Conservation (phyloP, 1,140 invertebrate genomes). For the Neotoxoptera formosana region DNA sequence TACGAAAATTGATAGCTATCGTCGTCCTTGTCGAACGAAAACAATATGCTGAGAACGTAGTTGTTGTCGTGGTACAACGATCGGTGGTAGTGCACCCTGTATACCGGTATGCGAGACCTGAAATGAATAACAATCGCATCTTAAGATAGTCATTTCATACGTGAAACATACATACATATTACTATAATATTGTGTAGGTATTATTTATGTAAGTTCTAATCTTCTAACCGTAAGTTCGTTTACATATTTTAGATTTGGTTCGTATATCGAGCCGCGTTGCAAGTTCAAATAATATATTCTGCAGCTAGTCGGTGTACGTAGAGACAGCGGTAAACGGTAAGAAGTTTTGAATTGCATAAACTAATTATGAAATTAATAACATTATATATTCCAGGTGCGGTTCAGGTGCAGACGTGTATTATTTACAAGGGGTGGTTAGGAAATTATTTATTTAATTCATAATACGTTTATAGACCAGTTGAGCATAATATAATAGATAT, state of each 20-base stretch:
- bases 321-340: neutral
- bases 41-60: constrained; percentile 92
- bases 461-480: neutral
- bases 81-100: constrained; percentile 92
- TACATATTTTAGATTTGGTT: neutral
- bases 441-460: neutral
- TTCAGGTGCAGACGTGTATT: neutral
- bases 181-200: too few relatives aligned
- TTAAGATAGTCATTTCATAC: neutral
- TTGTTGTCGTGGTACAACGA: constrained; percentile 89
- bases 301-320: neutral
- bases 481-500: neutral
- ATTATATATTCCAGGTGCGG: neutral
- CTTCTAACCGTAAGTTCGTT: too few relatives aligned
- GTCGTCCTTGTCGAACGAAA: constrained; percentile 91
- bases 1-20: constrained; percentile 94
- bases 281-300: neutral
- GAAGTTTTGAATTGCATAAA: neutral
- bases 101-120: constrained; percentile 84
- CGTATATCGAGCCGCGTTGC: neutral
- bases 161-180: too few relatives aligned
- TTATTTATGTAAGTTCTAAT: too few relatives aligned
- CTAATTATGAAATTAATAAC: neutral
- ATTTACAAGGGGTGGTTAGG: neutral
- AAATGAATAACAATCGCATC: constrained; percentile 59